Percentiles rank a stretch among this genome's conserved stretches.
Evolutionary conservation across 2,888 invertebrate species (phyloP).

Genomic region (Cerastis leucographa): DNA sequence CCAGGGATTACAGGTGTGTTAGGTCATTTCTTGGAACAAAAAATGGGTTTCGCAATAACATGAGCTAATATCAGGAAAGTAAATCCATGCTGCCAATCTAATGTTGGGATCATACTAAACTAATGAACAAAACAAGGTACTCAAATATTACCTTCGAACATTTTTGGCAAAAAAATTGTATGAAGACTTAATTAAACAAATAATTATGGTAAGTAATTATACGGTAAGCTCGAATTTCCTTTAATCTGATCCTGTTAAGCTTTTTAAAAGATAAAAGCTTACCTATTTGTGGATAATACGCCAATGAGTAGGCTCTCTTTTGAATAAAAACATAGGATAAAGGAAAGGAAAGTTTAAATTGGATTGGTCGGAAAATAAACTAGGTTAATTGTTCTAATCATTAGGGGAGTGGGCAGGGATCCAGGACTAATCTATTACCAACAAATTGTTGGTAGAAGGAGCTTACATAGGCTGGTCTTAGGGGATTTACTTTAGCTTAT

Average conservation of each 20-base stretch:
- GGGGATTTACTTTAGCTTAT: not conserved
- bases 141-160: not conserved
- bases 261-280: not conserved
- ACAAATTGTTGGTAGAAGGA: conserved; percentile 23
- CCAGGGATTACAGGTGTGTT: too few species aligned
- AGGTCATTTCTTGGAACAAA: too few species aligned
- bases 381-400: conserved; percentile 57
- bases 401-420: conserved; percentile 32
- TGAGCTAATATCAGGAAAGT: too few species aligned
- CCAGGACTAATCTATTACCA: conserved; percentile 39
- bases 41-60: too few species aligned
- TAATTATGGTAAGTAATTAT: not conserved
- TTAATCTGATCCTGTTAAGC: conserved; percentile 5
- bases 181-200: not conserved
- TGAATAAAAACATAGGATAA: not conserved
- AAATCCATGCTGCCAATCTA: too few species aligned
- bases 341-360: not conserved
- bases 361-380: conserved; percentile 13
- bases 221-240: not conserved
- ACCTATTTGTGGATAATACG: not conserved
- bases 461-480: not conserved
- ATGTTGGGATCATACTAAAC: too few species aligned
- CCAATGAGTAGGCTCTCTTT: not conserved
- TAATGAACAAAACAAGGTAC: too few species aligned
- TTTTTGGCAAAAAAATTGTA: not conserved